Base-by-base conservation (phyloP, 2,113 vertebrate species). In the Tretioscincus oriximinensis region DNA sequence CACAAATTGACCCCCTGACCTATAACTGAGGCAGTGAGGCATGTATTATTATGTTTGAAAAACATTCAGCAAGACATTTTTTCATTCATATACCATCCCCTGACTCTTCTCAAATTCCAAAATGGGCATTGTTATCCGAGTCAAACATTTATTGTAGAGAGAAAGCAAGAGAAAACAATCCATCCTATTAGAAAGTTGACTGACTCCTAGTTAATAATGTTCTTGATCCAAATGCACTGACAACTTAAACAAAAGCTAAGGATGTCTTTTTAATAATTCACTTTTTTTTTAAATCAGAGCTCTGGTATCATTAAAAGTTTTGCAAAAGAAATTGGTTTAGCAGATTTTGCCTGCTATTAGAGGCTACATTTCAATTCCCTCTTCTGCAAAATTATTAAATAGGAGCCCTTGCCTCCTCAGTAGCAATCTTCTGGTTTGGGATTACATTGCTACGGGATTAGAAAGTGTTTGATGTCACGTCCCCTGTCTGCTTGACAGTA, bases 131-230 rank as follows among this genome's bases (percentile, higher is more conserved):
- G 35, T 66, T 9, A n/a, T 66, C 45, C n/a, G 31, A 22, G 4
- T 9, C 4, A 61, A 7, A 68, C 21, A 31, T 81, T 81, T 81
- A 81, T 81, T 81, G 51, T 49, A 58, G 6, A 18, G 45, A 51
- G 2, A n/a, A 75, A 64, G 31, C 14, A 81, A 54, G 16, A 65
- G 60, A 72, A 20, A 71, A 41, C n/a, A 63, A 64, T 10, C 68
- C 16, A 26, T 26, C 29, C 22, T 1, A 4, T n/a, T 3, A 28
- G 10, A 28, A 49, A 7, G 28, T 66, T 73, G 21, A 35, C 66
- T n/a, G 5, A 54, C 65, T 9, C 28, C 28, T 66, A 16, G 35
- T 58, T 58, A 18, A 14, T 12, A n/a, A 65, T 26, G 2, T 54
- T 66, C 45, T 26, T 11, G 47, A 24, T 21, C 9, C 41, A 22